phyloP scores from a whole-genome alignment of 2,113 vertebrate genomes.

The Hoplias malabaricus region DNA sequence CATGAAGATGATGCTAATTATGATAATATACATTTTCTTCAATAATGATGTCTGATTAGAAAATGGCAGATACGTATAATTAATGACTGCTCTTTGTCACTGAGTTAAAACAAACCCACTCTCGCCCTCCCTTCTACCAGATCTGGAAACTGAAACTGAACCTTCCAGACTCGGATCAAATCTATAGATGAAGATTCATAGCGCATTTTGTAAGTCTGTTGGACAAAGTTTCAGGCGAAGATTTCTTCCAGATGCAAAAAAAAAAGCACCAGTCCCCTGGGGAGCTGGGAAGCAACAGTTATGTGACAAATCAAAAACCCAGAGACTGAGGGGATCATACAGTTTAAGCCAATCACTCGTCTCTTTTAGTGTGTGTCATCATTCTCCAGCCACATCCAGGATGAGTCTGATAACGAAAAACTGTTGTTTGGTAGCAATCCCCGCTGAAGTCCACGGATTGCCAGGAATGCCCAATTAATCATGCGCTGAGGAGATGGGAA shows the following conservation, averaged over 20 bases:
- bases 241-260: conserved; percentile 46
- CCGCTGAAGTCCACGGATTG: conserved; percentile 32
- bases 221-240: conserved; percentile 14
- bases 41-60: too few relatives aligned
- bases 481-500: conserved; percentile 22
- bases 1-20: too few relatives aligned
- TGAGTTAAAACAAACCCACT: neutral
- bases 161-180: neutral
- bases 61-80: too few relatives aligned
- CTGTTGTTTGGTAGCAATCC: conserved; percentile 12
- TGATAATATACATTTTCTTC: too few relatives aligned
- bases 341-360: conserved; percentile 13
- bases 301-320: conserved; percentile 9
- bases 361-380: conserved; percentile 2
- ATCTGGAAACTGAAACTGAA: neutral
- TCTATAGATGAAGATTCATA: conserved; percentile 14
- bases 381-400: neutral
- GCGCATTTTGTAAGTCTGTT: conserved; percentile 27
- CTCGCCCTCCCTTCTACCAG: neutral
- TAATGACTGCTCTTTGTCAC: neutral
- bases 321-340: conserved; percentile 8
- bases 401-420: conserved; percentile 25
- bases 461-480: conserved; percentile 50
- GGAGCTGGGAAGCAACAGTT: neutral
- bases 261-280: neutral